Conservation (phyloP, 2,888 invertebrate genomes). For the Diogma glabrata region DNA sequence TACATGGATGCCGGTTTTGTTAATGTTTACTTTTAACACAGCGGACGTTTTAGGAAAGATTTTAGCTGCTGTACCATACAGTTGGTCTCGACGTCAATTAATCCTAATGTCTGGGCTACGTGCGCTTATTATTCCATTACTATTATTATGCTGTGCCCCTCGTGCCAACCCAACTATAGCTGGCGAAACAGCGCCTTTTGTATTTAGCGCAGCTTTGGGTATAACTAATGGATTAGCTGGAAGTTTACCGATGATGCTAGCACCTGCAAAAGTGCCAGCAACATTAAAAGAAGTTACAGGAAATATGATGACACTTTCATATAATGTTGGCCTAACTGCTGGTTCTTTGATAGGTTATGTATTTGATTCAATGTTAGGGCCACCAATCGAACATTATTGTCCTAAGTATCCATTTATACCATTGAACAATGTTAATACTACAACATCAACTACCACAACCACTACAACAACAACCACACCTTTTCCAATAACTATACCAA, state of each 20-base stretch:
- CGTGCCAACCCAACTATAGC: constrained; percentile 61
- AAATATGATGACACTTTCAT: constrained; percentile 90
- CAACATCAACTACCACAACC: constrained; percentile 7
- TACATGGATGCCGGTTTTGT: constrained; percentile 83
- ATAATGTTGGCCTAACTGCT: constrained; percentile 74
- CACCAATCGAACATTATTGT: constrained; percentile 40
- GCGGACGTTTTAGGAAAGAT: constrained; percentile 80
- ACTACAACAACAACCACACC: background rate
- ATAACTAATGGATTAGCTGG: constrained; percentile 80
- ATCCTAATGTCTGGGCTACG: constrained; percentile 63
- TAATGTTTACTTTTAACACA: constrained; percentile 81
- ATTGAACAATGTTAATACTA: constrained; percentile 6
- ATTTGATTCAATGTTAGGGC: constrained; percentile 52
- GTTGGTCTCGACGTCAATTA: constrained; percentile 71
- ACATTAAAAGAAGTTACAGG: constrained; percentile 81
- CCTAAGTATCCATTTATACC: constrained; percentile 30
- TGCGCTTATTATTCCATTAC: constrained; percentile 63
- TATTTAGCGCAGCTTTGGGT: constrained; percentile 59
- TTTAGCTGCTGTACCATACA: constrained; percentile 66
- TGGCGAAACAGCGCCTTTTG: constrained; percentile 51
- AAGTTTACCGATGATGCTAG: constrained; percentile 86
- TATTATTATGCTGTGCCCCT: constrained; percentile 73
- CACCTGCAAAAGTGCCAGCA: constrained; percentile 74
- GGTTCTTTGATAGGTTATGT: constrained; percentile 78
- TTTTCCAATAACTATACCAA: constrained; percentile 32